A percentile compares a stretch with the other conserved stretches of the same genome.
Evolutionary conservation across 2,888 invertebrate genomes (phyloP).

Genomic region (Cacoxenus indagator): DNA sequence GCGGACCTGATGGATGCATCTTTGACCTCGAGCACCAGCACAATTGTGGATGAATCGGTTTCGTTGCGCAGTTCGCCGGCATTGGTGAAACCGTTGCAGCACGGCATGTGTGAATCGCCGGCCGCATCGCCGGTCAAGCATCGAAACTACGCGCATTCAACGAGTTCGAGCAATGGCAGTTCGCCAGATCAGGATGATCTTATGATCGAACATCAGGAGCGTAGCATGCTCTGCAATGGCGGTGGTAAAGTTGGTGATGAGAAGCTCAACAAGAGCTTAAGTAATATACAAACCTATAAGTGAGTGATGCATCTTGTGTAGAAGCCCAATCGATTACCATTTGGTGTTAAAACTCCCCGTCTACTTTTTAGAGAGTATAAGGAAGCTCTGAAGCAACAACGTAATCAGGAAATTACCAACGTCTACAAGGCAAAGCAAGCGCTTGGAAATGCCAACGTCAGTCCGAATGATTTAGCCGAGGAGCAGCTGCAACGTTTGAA

Average conservation of each 20-base stretch:
- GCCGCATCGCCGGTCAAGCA: constrained; percentile 55
- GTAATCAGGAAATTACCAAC: constrained; percentile 80
- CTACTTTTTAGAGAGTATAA: constrained; percentile 82
- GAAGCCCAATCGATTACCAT: not conserved
- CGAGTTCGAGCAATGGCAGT: constrained; percentile 65
- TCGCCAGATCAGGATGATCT: constrained; percentile 68
- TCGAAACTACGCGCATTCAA: constrained; percentile 56
- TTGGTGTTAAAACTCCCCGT: not conserved
- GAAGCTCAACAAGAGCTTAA: constrained; percentile 65
- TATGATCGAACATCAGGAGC: constrained; percentile 59
- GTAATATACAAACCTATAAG: constrained; percentile 70
- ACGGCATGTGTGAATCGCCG: constrained; percentile 14
- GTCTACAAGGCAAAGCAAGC: constrained; percentile 74
- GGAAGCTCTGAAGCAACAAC: constrained; percentile 88
- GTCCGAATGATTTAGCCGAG: constrained; percentile 49
- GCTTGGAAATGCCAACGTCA: constrained; percentile 49
- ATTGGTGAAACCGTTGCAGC: constrained; percentile 41
- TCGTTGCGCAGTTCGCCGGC: constrained; percentile 43
- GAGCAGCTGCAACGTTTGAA: constrained; percentile 42
- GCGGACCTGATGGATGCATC: constrained; percentile 64
- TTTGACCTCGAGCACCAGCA: constrained; percentile 62
- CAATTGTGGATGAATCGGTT: constrained; percentile 64
- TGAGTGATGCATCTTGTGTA: constrained; percentile 32
- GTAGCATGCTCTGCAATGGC: constrained; percentile 47
- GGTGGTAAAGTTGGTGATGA: constrained; percentile 49